Conservation (phyloP, 2,888 invertebrate genomes). For the Cantharis rufa region DNA sequence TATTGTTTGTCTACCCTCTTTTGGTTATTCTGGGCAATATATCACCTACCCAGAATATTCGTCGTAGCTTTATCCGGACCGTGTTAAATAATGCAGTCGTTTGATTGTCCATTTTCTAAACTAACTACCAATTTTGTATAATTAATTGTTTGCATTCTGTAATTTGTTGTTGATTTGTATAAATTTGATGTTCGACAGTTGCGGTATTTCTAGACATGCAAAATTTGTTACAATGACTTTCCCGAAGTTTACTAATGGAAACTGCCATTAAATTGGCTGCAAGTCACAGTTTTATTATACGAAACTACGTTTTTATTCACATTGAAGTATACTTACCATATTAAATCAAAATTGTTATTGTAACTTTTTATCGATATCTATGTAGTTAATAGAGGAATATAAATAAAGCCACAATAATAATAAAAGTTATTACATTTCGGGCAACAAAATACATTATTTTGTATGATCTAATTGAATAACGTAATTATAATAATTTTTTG, state of each 20-base stretch:
- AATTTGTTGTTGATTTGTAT: slow-evolving; percentile 4
- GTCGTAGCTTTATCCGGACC: slow-evolving; percentile 5
- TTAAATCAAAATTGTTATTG: not conserved
- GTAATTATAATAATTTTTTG: not conserved
- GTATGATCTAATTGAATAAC: not conserved
- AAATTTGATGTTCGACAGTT: not conserved
- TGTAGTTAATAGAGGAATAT: not conserved
- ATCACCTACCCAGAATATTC: slow-evolving; percentile 11
- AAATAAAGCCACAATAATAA: not conserved
- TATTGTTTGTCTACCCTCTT: slow-evolving; percentile 20
- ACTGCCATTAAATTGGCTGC: not conserved
- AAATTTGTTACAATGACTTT: not conserved
- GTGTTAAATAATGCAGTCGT: slow-evolving; percentile 15
- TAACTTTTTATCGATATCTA: not conserved
- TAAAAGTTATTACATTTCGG: not conserved
- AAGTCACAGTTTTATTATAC: not conserved
- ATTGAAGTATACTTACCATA: not conserved
- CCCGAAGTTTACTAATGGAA: not conserved
- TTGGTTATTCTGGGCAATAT: slow-evolving; percentile 8
- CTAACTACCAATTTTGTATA: slow-evolving; percentile 15
- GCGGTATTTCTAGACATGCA: not conserved
- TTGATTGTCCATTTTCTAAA: slow-evolving; percentile 15
- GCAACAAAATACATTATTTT: not conserved
- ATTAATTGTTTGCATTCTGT: slow-evolving; percentile 3
- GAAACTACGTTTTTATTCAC: not conserved